These are phyloP conservation scores for Anthoscopus minutus DNA, from an alignment of 2,113 vertebrate species.

Conservation along the genomic window DNA sequence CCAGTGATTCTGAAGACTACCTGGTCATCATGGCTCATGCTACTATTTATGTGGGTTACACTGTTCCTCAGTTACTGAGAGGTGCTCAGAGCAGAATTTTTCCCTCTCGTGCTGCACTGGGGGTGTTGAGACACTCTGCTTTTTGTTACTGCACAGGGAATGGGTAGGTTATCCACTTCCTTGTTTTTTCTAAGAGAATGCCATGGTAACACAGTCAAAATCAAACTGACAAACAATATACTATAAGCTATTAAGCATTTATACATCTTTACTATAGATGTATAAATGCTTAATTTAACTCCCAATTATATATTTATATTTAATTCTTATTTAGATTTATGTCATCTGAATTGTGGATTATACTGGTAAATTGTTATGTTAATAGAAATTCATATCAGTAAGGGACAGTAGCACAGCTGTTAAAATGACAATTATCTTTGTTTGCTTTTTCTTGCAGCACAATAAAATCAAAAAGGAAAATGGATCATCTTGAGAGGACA, in stretches of 20 bases:
- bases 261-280: neutral
- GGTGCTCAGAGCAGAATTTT: conserved; percentile 58
- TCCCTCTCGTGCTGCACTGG: neutral
- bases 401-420: neutral
- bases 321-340: neutral
- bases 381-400: neutral
- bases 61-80: conserved; percentile 57
- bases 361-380: neutral
- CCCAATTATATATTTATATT: neutral
- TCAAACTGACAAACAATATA: neutral
- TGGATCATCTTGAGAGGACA: conserved; percentile 89
- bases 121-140: conserved; percentile 2
- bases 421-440: conserved; percentile 1
- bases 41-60: neutral
- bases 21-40: conserved; percentile 6
- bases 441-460: conserved; percentile 70
- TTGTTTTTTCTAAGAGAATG: neutral
- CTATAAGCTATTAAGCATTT: too few species aligned
- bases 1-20: neutral
- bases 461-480: conserved; percentile 80
- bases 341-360: neutral
- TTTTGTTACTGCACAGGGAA: conserved; percentile 46
- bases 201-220: neutral
- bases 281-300: neutral
- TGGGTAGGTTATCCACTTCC: conserved; percentile 62